phyloP scores from a whole-genome alignment of 2,888 invertebrate species.

The Scaptomyza reducta region DNA sequence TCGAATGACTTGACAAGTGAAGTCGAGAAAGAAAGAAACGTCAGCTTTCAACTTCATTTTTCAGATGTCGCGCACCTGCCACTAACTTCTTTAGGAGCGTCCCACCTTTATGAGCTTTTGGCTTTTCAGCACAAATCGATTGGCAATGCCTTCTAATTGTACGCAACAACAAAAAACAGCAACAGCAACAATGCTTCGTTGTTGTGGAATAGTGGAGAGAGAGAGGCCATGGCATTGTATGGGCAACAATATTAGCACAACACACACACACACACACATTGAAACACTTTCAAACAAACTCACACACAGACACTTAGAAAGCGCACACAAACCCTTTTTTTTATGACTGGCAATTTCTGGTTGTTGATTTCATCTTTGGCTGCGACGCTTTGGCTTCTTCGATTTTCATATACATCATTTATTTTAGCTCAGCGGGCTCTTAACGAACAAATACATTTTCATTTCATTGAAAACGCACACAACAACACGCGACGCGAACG shows the following conservation, averaged over 20 bases:
- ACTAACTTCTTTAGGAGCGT: slow-evolving; percentile 48
- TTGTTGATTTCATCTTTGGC: slow-evolving; percentile 79
- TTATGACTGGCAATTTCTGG: slow-evolving; percentile 78
- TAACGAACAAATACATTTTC: slow-evolving; percentile 51
- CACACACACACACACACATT: slow-evolving; percentile 47
- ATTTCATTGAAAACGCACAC: slow-evolving; percentile 44
- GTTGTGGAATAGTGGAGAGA: slow-evolving; percentile 1
- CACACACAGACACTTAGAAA: slow-evolving; percentile 4
- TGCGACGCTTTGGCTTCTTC: slow-evolving; percentile 67
- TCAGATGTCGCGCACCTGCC: slow-evolving; percentile 72
- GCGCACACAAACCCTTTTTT: slow-evolving; percentile 66
- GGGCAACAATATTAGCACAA: slow-evolving; percentile 61
- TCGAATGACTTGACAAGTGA: slow-evolving; percentile 55
- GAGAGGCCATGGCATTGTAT: slow-evolving; percentile 57
- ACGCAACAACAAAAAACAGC: slow-evolving; percentile 66
- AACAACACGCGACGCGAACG: slow-evolving; percentile 70
- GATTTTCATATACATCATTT: slow-evolving; percentile 74
- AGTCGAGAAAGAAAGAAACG: slow-evolving; percentile 9
- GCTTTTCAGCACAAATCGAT: slow-evolving; percentile 78
- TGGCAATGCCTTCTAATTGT: slow-evolving; percentile 80
- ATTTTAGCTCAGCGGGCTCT: slow-evolving; percentile 41
- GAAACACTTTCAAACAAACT: not conserved
- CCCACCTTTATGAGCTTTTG: slow-evolving; percentile 72
- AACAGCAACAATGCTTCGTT: slow-evolving; percentile 40
- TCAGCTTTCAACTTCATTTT: slow-evolving; percentile 65